These are phyloP conservation scores for Galemys pyrenaicus DNA, from an alignment of 2,113 vertebrate species.

Conservation along the genomic window DNA sequence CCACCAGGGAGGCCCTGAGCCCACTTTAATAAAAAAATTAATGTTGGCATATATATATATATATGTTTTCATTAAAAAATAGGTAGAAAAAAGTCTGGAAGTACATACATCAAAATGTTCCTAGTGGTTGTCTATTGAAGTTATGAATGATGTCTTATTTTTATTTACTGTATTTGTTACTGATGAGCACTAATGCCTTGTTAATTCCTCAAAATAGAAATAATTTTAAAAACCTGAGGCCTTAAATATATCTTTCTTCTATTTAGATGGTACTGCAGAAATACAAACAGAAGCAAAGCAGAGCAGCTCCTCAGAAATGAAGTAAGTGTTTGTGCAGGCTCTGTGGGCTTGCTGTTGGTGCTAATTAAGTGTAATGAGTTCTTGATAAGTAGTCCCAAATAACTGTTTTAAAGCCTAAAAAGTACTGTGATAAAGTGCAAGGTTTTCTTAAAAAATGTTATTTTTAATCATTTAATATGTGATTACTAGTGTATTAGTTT, in stretches of 20 bases:
- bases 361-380: neutral
- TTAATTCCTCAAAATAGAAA: neutral
- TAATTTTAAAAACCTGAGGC: neutral
- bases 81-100: neutral
- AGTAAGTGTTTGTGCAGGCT: conserved; percentile 80
- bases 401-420: neutral
- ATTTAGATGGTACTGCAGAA: conserved; percentile 93
- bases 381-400: neutral
- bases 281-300: conserved; percentile 93
- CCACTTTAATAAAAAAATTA: neutral
- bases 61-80: neutral
- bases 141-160: neutral
- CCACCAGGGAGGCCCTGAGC: too few relatives aligned
- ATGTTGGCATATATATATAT: fast-evolving
- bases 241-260: conserved; percentile 36
- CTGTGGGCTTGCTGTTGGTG: neutral
- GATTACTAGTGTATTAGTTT: neutral
- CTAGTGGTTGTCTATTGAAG: neutral
- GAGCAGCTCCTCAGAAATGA: conserved; percentile 93
- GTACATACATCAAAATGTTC: neutral
- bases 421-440: neutral
- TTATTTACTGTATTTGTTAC: conserved; percentile 25
- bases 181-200: neutral
- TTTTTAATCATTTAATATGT: neutral
- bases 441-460: neutral